Conservation (phyloP, 2,888 invertebrate genomes). For the Drosophila meridiana region DNA sequence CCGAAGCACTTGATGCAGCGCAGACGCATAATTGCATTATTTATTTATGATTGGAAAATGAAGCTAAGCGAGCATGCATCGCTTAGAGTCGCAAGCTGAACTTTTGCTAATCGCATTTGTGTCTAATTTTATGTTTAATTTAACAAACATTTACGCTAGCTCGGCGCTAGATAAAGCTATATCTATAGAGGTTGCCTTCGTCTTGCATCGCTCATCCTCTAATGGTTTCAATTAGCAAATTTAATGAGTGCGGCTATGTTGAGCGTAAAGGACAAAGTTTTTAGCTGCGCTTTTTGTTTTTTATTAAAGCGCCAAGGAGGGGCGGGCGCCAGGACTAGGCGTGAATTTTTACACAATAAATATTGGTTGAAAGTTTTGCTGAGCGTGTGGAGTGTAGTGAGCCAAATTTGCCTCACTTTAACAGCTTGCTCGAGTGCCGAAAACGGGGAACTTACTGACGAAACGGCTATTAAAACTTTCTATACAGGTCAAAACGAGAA, state of each 20-base stretch:
- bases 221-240: slow-evolving; percentile 73
- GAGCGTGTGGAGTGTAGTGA: slow-evolving; percentile 24
- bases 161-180: slow-evolving; percentile 6
- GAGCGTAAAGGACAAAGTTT: slow-evolving; percentile 71
- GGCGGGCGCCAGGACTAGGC: slow-evolving; percentile 47
- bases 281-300: slow-evolving; percentile 29
- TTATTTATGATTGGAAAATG: slow-evolving; percentile 30
- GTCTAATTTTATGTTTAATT: slow-evolving; percentile 60
- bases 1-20: not conserved
- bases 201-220: slow-evolving; percentile 24
- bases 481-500: slow-evolving; percentile 5
- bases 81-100: slow-evolving; percentile 30
- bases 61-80: slow-evolving; percentile 16
- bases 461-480: slow-evolving; percentile 22
- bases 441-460: slow-evolving; percentile 9
- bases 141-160: slow-evolving; percentile 47
- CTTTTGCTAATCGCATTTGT: slow-evolving; percentile 63
- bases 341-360: slow-evolving; percentile 76
- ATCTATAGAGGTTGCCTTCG: not conserved
- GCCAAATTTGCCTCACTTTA: slow-evolving; percentile 23
- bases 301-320: slow-evolving; percentile 8
- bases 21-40: slow-evolving; percentile 48
- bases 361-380: slow-evolving; percentile 52
- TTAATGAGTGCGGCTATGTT: slow-evolving; percentile 69
- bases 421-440: slow-evolving; percentile 3